Percentiles rank a stretch among this genome's conserved stretches.
Evolutionary conservation across 2,113 vertebrate genomes (phyloP).

Genomic region (Pyrgilauda ruficollis): DNA sequence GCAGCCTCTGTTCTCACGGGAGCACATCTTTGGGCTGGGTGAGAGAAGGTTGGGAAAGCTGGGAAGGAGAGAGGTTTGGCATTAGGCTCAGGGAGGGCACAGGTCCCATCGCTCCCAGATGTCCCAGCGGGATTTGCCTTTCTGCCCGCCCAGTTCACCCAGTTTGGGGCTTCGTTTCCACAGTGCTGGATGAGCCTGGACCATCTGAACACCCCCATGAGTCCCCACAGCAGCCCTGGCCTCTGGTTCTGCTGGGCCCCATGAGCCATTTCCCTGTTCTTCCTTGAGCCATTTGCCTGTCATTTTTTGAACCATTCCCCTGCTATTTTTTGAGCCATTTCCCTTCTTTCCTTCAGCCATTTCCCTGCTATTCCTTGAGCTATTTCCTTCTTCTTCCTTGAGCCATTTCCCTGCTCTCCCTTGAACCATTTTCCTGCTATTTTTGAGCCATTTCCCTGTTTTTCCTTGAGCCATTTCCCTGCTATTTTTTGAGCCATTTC

Average conservation of each 20-base stretch:
- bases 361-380: rapidly evolving
- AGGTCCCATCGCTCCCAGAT: rapidly evolving
- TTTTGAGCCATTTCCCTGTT: neutral
- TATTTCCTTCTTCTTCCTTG: neutral
- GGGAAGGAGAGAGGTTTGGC: neutral
- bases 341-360: neutral
- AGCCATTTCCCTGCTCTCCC: rapidly evolving
- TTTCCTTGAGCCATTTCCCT: no score
- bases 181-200: no score
- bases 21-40: neutral
- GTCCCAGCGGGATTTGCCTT: neutral
- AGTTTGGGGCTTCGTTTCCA: rapidly evolving
- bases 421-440: no score
- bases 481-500: neutral
- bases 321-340: neutral
- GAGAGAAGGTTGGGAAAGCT: neutral
- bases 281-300: neutral
- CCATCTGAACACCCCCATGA: rapidly evolving
- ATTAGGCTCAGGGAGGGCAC: rapidly evolving
- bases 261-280: rapidly evolving
- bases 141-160: rapidly evolving
- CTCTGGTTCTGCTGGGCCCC: neutral
- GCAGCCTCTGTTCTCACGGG: constrained; percentile 53
- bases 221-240: neutral
- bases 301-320: rapidly evolving